phyloP scores from a whole-genome alignment of 2,888 invertebrate genomes.

The Fissipunctia ypsillon region DNA sequence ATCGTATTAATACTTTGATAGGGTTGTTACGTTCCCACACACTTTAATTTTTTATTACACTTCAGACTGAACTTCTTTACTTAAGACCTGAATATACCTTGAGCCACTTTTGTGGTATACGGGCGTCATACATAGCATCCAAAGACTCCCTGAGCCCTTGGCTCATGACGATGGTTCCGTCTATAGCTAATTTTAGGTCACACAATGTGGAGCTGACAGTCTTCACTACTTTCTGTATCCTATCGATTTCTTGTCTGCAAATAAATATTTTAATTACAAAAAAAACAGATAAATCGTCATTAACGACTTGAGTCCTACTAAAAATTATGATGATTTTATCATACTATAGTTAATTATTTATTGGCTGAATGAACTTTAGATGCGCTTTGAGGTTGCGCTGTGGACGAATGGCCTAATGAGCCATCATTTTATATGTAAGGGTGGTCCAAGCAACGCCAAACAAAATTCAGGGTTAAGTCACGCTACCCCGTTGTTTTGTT shows the following conservation, averaged over 20 bases:
- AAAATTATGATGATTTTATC: neutral
- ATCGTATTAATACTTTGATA: neutral
- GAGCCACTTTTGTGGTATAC: slow-evolving; percentile 97
- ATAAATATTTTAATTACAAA: slow-evolving; percentile 5
- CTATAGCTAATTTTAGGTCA: slow-evolving; percentile 98
- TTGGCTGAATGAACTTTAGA: neutral
- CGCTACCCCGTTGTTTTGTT: too few species aligned
- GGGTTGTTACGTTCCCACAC: neutral
- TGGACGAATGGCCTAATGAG: neutral
- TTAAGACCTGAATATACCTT: slow-evolving; percentile 90
- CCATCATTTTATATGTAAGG: neutral
- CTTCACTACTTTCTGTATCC: slow-evolving; percentile 96
- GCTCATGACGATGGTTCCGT: slow-evolving; percentile 99
- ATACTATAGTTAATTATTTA: neutral
- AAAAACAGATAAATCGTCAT: neutral
- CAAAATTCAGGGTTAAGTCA: too few species aligned
- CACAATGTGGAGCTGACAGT: slow-evolving; percentile 94
- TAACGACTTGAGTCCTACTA: neutral
- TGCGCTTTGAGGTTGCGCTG: neutral
- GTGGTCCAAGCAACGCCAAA: too few species aligned
- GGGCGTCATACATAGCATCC: slow-evolving; percentile 99
- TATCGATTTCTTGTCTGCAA: slow-evolving; percentile 93
- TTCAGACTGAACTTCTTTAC: neutral
- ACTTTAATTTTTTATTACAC: neutral
- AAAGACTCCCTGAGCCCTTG: slow-evolving; percentile 96